Conservation (phyloP, 2,888 invertebrate genomes). For the Volucella zonaria region DNA sequence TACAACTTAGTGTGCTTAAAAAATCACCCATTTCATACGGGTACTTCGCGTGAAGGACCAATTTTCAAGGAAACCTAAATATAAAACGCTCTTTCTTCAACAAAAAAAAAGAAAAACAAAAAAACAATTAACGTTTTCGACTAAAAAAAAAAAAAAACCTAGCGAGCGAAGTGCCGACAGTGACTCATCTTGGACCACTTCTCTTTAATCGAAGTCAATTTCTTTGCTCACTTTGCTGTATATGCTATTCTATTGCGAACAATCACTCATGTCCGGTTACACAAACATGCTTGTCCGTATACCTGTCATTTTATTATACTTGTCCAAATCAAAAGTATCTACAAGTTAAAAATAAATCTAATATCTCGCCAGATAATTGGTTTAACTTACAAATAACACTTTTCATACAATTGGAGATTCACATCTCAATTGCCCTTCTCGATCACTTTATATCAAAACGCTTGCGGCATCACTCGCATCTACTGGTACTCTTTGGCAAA, state of each 20-base stretch:
- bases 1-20: no score
- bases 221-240: conserved; percentile 5
- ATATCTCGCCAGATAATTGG: conserved; percentile 38
- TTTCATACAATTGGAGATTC: conserved; percentile 35
- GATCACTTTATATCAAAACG: conserved; percentile 35
- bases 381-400: conserved; percentile 56
- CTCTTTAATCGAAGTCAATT: conserved; percentile 22
- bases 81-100: no score
- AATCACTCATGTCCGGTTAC: conserved; percentile 6
- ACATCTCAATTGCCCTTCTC: conserved; percentile 62
- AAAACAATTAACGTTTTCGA: no score
- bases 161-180: conserved; percentile 4
- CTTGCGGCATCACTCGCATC: conserved; percentile 10
- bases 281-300: conserved; percentile 30
- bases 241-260: background rate
- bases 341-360: conserved; percentile 9
- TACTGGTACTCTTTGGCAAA: conserved; percentile 12
- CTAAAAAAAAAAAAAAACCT: no score
- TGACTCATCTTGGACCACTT: conserved; percentile 43
- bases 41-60: no score
- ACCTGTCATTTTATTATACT: conserved; percentile 34
- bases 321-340: conserved; percentile 1
- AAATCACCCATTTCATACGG: no score
- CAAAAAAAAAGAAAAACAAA: no score
- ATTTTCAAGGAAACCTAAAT: no score